A percentile compares a stretch with the other conserved stretches of the same genome.
Evolutionary conservation across 2,888 invertebrate species (phyloP).

Genomic region (Eurytoma adleriae): DNA sequence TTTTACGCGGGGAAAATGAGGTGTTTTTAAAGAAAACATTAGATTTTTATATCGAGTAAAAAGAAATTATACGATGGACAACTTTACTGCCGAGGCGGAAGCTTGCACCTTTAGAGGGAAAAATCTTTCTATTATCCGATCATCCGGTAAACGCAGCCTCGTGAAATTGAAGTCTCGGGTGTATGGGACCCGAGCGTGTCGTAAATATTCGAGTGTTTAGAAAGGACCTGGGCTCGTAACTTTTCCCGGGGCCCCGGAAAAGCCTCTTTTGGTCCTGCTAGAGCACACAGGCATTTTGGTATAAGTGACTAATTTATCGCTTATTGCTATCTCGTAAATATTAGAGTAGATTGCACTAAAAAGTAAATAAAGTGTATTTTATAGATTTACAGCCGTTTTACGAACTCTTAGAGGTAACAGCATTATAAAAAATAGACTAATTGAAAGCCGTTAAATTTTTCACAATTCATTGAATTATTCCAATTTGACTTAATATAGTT

Average conservation of each 20-base stretch:
- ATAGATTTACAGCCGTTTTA: constrained; percentile 18
- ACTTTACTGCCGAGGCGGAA: constrained; percentile 14
- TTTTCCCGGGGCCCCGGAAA: constrained; percentile 39
- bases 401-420: neutral
- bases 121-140: constrained; percentile 42
- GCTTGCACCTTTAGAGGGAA: constrained; percentile 32
- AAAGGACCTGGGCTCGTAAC: constrained; percentile 31
- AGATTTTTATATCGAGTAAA: neutral
- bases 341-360: constrained; percentile 5
- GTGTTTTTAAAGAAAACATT: neutral
- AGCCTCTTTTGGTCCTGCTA: neutral
- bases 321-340: constrained; percentile 15
- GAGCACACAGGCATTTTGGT: constrained; percentile 19
- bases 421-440: neutral
- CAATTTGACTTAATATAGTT: neutral
- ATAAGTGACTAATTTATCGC: constrained; percentile 44
- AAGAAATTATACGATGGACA: neutral
- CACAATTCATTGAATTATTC: neutral
- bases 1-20: neutral
- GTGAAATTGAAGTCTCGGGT: constrained; percentile 48
- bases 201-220: constrained; percentile 55
- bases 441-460: neutral
- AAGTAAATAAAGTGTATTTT: constrained; percentile 43
- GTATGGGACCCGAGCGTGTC: constrained; percentile 23
- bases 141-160: constrained; percentile 32